phyloP scores from a whole-genome alignment of 2,797 vertebrate genomes.

The Mareca penelope region DNA sequence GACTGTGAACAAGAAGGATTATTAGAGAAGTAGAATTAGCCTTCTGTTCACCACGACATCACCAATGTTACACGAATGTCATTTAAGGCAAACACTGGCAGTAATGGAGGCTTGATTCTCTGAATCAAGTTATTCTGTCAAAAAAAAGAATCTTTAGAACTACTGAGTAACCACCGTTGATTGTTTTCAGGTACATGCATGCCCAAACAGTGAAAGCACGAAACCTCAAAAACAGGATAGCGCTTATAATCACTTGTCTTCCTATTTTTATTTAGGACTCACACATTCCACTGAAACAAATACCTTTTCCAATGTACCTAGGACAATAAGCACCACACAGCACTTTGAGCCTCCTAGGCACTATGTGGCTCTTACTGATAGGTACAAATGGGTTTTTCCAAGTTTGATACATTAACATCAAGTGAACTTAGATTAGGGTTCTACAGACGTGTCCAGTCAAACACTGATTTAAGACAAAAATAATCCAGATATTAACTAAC shows the following conservation, averaged over 20 bases:
- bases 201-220: neutral
- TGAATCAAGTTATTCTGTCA: neutral
- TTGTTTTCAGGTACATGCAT: neutral
- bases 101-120: neutral
- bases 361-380: neutral
- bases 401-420: neutral
- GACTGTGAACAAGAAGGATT: neutral
- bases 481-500: neutral
- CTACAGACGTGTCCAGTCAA: neutral
- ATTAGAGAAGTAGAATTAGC: neutral
- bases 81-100: neutral
- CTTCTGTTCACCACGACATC: neutral
- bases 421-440: neutral
- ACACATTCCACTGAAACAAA: neutral
- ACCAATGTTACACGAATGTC: neutral
- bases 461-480: neutral
- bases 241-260: neutral
- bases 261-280: neutral
- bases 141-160: neutral
- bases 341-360: neutral
- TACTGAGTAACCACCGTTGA: neutral
- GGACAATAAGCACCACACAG: neutral
- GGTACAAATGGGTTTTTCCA: neutral
- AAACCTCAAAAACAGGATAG: neutral
- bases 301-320: neutral